These are phyloP conservation scores for Diplazon laetatorius DNA, from an alignment of 2,888 invertebrate species.

Conservation along the genomic window DNA sequence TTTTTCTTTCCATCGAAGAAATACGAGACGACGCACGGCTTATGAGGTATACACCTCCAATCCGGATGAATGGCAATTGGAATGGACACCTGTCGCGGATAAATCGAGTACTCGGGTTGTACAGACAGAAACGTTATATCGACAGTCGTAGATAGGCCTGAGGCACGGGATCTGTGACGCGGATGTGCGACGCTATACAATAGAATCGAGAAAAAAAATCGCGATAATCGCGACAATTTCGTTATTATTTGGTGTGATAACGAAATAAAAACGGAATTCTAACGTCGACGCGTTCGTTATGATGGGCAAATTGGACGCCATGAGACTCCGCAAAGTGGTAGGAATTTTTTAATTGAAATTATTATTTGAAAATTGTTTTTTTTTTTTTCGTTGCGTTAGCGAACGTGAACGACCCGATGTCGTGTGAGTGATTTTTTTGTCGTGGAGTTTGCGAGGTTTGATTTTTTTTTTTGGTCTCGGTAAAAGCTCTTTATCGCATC, in stretches of 20 bases:
- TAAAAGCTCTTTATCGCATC: neutral
- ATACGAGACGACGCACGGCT: constrained; percentile 26
- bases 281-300: neutral
- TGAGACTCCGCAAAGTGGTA: constrained; percentile 62
- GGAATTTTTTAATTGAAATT: constrained; percentile 15
- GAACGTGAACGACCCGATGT: neutral
- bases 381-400: neutral
- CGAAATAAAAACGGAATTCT: no score
- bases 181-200: constrained; percentile 4
- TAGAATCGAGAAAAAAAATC: no score
- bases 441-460: no score
- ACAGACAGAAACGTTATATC: constrained; percentile 32
- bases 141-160: constrained; percentile 51
- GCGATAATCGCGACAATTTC: no score
- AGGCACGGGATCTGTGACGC: constrained; percentile 35
- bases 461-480: neutral
- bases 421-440: no score
- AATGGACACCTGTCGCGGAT: constrained; percentile 58
- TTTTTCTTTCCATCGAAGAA: constrained; percentile 14
- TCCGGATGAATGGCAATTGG: constrained; percentile 55
- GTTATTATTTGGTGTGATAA: no score
- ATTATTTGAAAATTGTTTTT: neutral
- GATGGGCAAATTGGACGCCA: constrained; percentile 47
- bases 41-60: constrained; percentile 12
- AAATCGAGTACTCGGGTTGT: constrained; percentile 32